Conservation (phyloP, 1,140 invertebrate genomes). For the Laupala kohalensis region DNA sequence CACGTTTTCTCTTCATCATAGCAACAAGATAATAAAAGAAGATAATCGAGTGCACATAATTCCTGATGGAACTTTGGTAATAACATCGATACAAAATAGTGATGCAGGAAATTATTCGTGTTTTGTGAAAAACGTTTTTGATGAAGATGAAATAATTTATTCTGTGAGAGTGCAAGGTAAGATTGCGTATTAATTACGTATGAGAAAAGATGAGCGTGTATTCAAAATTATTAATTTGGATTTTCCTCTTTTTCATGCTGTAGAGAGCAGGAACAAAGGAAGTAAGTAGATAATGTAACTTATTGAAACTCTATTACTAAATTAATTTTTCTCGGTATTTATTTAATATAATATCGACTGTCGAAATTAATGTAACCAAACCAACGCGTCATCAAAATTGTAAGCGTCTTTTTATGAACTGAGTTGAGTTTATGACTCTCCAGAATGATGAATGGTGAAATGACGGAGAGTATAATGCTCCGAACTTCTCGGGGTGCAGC, state of each 20-base stretch:
- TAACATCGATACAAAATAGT: slow-evolving; percentile 15
- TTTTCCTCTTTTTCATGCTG: neutral
- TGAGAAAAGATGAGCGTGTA: neutral
- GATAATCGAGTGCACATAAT: slow-evolving; percentile 18
- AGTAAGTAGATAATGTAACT: too few relatives aligned
- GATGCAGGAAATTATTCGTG: slow-evolving; percentile 31
- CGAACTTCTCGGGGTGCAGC: too few relatives aligned
- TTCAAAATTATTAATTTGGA: neutral
- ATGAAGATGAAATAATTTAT: slow-evolving; percentile 20
- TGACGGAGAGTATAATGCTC: too few relatives aligned
- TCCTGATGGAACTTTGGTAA: slow-evolving; percentile 17
- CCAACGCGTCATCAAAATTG: too few relatives aligned
- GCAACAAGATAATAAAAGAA: slow-evolving; percentile 13
- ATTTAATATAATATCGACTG: too few relatives aligned
- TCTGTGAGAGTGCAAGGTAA: slow-evolving; percentile 20
- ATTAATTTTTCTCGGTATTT: too few relatives aligned
- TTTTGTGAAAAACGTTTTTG: slow-evolving; percentile 27
- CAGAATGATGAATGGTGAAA: too few relatives aligned
- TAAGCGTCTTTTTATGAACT: too few relatives aligned
- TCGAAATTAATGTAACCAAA: too few relatives aligned
- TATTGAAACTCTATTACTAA: too few relatives aligned
- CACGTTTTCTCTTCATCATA: neutral
- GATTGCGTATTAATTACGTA: neutral
- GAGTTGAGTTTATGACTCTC: too few relatives aligned
- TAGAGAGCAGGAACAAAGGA: slow-evolving; percentile 16